These are phyloP conservation scores for Petrocephalus schoutedeni DNA, from an alignment of 2,797 vertebrate species.

Conservation along the genomic window DNA sequence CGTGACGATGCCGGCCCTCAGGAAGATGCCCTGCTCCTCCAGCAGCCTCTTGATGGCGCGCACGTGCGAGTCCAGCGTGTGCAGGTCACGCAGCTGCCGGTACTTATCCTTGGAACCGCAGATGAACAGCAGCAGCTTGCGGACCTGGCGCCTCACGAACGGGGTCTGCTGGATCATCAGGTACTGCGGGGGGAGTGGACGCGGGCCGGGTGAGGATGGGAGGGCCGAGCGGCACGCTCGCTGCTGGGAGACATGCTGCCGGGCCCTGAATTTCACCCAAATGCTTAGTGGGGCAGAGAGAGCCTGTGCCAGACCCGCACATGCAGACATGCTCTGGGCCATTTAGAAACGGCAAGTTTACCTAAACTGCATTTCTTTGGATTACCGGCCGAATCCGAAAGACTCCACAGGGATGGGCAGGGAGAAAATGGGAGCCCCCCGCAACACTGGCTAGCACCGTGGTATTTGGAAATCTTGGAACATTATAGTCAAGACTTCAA, in stretches of 20 bases:
- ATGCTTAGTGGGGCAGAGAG: background rate
- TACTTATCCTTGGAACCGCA: constrained; percentile 98
- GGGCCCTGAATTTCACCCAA: background rate
- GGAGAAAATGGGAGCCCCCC: background rate
- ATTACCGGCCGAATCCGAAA: too few species aligned
- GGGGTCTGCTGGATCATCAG: constrained; percentile 98
- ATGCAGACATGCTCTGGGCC: too few species aligned
- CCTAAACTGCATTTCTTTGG: too few species aligned
- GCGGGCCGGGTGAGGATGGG: background rate
- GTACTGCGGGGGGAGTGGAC: constrained; percentile 63
- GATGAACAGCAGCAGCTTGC: constrained; percentile 94
- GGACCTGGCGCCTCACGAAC: constrained; percentile 91
- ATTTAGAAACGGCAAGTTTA: too few species aligned
- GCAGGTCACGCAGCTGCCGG: constrained; percentile 89
- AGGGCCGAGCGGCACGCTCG: too few species aligned
- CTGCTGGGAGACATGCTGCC: too few species aligned
- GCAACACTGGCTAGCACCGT: background rate
- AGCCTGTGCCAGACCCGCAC: background rate
- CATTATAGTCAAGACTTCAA: background rate
- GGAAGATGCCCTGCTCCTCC: constrained; percentile 95
- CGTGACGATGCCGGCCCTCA: constrained; percentile 85
- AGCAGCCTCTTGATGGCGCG: constrained; percentile 92
- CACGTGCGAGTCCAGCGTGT: constrained; percentile 91
- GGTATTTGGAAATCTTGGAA: background rate
- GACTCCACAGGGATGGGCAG: background rate